Percentiles rank a stretch among this genome's conserved stretches.
Evolutionary conservation across 1,140 invertebrate species (phyloP).

Genomic region (Drosophila nasuta): DNA sequence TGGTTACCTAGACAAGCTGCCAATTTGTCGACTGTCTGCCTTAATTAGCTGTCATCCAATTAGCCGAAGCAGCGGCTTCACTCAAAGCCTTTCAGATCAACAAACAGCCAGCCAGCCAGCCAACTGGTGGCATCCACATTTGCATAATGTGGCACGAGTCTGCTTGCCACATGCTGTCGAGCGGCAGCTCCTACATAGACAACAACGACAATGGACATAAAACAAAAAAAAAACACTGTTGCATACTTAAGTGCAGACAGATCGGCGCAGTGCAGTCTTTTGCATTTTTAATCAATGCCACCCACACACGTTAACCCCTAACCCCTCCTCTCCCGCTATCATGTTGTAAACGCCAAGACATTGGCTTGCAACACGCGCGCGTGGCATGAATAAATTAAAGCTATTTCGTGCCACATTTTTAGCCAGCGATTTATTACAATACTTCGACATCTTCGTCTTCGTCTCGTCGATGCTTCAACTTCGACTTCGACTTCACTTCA

Average conservation of each 20-base stretch:
- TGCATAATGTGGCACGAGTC: constrained; percentile 55
- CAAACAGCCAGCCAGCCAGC: background rate
- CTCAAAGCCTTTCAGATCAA: constrained; percentile 30
- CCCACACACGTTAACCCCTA: background rate
- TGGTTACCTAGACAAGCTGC: constrained; percentile 64
- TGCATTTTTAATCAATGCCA: constrained; percentile 75
- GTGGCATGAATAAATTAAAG: constrained; percentile 78
- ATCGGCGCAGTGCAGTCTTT: constrained; percentile 58
- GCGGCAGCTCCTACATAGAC: background rate
- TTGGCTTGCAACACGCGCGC: constrained; percentile 50
- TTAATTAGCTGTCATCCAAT: constrained; percentile 71
- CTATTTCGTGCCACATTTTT: constrained; percentile 72
- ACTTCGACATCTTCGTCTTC: constrained; percentile 10
- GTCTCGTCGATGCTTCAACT: background rate
- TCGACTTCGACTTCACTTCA: background rate
- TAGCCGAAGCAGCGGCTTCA: constrained; percentile 46
- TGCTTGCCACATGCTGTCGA: background rate
- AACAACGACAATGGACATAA: background rate
- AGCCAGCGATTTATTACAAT: constrained; percentile 68
- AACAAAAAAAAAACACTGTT: background rate
- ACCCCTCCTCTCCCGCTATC: background rate
- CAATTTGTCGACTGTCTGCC: constrained; percentile 62
- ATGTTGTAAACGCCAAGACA: background rate
- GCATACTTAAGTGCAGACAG: constrained; percentile 39
- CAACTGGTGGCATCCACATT: constrained; percentile 45